A percentile compares a stretch with the other conserved stretches of the same genome.
phyloP scores from a whole-genome alignment of 2,113 vertebrate genomes.

The Misgurnus mizolepis region DNA sequence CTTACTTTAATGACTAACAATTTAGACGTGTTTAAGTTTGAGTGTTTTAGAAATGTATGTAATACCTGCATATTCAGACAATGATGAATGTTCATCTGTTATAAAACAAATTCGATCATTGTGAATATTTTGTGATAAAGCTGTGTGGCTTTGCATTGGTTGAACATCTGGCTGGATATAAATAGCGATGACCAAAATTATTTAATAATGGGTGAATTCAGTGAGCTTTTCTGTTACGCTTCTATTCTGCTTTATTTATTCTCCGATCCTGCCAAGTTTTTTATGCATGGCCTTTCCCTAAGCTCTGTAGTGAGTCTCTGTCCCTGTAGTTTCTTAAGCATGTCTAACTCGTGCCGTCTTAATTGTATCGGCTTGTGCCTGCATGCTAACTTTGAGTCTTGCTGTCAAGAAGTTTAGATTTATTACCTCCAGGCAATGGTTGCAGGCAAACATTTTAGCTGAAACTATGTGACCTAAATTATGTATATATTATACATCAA shows the following conservation, averaged over 20 bases:
- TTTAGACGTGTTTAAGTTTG: not conserved
- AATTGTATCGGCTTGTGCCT: not conserved
- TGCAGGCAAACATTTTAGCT: not conserved
- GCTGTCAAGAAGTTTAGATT: not conserved
- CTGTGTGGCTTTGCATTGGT: slow-evolving; percentile 50
- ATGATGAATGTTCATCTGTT: not conserved
- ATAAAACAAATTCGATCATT: not conserved
- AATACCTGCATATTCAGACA: not conserved
- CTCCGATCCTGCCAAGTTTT: not conserved
- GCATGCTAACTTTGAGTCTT: not conserved
- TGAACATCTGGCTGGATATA: slow-evolving; percentile 31
- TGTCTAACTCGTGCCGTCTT: not conserved
- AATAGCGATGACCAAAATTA: slow-evolving; percentile 7
- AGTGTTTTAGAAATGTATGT: not conserved
- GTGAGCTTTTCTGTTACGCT: not conserved
- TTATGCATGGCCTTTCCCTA: not conserved
- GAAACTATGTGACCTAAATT: not conserved
- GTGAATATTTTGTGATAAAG: slow-evolving; percentile 22
- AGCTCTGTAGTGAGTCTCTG: not conserved
- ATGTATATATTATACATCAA: too few relatives aligned
- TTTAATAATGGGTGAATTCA: not conserved
- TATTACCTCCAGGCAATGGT: not conserved
- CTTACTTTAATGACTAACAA: not conserved
- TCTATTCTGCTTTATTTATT: not conserved
- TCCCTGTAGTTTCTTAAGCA: not conserved